Base-by-base conservation (phyloP, 1,140 invertebrate genomes). In the Drosophila athabasca region DNA sequence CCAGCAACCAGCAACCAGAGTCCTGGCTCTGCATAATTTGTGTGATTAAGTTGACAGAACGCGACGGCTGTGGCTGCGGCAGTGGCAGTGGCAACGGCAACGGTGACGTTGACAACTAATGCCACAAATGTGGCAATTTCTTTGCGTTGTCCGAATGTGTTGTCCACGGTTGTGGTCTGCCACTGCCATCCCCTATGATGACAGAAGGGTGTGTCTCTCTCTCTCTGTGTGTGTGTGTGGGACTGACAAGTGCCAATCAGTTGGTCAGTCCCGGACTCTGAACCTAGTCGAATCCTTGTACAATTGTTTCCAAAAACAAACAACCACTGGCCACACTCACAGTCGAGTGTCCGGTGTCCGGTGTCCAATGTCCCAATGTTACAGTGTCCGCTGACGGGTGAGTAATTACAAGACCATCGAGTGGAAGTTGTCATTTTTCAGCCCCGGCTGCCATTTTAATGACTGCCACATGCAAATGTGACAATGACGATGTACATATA, bases 341-440 rank as follows among this genome's bases (percentile, higher is more conserved):
- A 19, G 31, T 39, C 13, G n/a, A 3, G 11, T 39, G 35, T 39
- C 31, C 19, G 29, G 24, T 11, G 13, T 24, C 6, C 13, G 29
- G 41, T 41, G 24, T 13, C 26, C 26, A 19, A 19, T 19, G 17
- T 19, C 17, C 17, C 17, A 19, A 19, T 19, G 17, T 19, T 19
- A 19, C 24, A 31, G 8, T 17, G 5, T 7, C 26, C 66, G 24
- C 24, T 49, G 70, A 50, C 71, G 59, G 52, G 31, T 74, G 71
- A 74, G 74, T 85, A 87, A 87, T 85, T 85, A 87, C 74, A 82
- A 75, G 74, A 51, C 50, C 64, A 73, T 59, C 45, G 60, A 67
- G 48, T 64, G 82, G 65, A 69, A 81, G 82, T 85, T 87, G 81
- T 87, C 81, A 85, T 85, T 85, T 87, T 85, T 85, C 74, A 87